A percentile compares a stretch with the other conserved stretches of the same genome.
These are phyloP conservation scores for Megalopta genalis DNA, from an alignment of 1,140 invertebrate species.

Conservation along the genomic window DNA sequence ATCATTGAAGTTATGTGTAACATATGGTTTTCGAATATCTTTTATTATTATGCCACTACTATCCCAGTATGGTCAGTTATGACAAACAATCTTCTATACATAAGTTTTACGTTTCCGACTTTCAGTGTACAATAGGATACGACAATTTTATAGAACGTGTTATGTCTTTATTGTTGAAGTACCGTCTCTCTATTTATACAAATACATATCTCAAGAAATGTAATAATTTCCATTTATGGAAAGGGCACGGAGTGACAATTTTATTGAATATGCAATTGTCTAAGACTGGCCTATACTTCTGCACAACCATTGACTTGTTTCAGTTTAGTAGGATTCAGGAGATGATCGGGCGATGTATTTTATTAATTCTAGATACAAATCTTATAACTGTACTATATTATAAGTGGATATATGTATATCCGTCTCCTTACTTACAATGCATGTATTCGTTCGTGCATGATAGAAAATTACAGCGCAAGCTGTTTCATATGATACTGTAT, in stretches of 20 bases:
- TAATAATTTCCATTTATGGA: background rate
- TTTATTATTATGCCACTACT: conserved; percentile 6
- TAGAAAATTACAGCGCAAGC: conserved; percentile 16
- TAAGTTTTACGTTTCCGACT: background rate
- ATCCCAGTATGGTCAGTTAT: background rate
- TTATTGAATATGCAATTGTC: conserved; percentile 36
- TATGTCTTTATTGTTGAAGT: conserved; percentile 8
- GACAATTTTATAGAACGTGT: background rate
- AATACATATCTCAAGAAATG: background rate
- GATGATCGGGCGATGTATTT: background rate
- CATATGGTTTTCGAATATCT: background rate
- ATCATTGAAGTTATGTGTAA: conserved; percentile 18
- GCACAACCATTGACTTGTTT: conserved; percentile 31
- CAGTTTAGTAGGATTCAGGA: conserved; percentile 27
- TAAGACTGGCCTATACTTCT: conserved; percentile 52
- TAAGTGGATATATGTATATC: conserved; percentile 10
- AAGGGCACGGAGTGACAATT: conserved; percentile 9
- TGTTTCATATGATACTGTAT: conserved; percentile 23
- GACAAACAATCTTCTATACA: background rate
- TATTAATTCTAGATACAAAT: conserved; percentile 24
- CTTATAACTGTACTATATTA: conserved; percentile 21
- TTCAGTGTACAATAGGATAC: background rate
- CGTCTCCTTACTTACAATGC: conserved; percentile 43
- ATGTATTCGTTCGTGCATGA: conserved; percentile 8
- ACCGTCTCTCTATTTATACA: conserved; percentile 6